Conservation (phyloP, 1,140 invertebrate genomes). For the Batillaria attramentaria region DNA sequence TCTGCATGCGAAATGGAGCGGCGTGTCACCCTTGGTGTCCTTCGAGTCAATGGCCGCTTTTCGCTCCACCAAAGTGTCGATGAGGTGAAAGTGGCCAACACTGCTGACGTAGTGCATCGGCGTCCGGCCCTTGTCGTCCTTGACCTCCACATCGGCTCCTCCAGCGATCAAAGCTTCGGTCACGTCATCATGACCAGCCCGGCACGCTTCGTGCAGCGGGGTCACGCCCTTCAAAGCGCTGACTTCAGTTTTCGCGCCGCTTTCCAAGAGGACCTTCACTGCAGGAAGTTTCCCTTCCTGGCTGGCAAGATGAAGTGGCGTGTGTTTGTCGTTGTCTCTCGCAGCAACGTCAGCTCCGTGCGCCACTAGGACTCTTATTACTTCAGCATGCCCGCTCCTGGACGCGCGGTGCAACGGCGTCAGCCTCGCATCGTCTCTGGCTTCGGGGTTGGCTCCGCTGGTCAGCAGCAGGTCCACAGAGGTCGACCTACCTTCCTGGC, state of each 20-base stretch:
- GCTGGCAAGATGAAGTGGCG: conserved; percentile 82
- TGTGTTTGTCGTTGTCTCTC: conserved; percentile 89
- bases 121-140: neutral
- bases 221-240: conserved; percentile 68
- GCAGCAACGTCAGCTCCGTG: conserved; percentile 82
- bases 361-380: neutral
- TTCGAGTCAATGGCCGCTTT: conserved; percentile 58
- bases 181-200: neutral
- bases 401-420: conserved; percentile 74
- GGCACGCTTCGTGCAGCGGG: conserved; percentile 68
- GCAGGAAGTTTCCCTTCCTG: conserved; percentile 86
- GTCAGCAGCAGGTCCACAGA: neutral
- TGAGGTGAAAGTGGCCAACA: neutral
- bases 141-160: neutral
- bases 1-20: conserved; percentile 75
- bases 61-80: conserved; percentile 71
- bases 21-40: neutral
- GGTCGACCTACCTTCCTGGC: neutral
- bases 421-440: too few species aligned
- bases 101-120: neutral
- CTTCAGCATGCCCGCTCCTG: neutral
- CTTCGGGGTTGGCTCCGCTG: conserved; percentile 48
- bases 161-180: neutral
- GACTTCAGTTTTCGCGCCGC: conserved; percentile 78
- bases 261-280: conserved; percentile 87